Evolutionary conservation across 2,888 invertebrate species (phyloP).

Genomic region (Synanthedon formicaeformis): DNA sequence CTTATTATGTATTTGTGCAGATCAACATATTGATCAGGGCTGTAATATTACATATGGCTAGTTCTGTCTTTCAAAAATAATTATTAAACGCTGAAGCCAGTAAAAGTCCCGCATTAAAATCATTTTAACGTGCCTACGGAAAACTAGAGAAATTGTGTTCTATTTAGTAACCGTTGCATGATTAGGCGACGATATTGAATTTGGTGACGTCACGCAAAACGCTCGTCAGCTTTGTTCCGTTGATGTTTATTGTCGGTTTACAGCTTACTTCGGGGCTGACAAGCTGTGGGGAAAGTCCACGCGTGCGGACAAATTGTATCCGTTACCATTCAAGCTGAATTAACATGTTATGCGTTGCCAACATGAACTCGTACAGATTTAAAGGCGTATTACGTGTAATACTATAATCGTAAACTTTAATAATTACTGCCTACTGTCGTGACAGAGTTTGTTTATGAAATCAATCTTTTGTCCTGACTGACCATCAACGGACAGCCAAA

Average conservation of each 20-base stretch:
- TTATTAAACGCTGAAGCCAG: too few relatives aligned
- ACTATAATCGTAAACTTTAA: too few relatives aligned
- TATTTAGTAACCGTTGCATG: conserved; percentile 11
- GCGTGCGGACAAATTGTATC: conserved; percentile 16
- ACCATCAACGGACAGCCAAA: too few relatives aligned
- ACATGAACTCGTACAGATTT: conserved; percentile 3
- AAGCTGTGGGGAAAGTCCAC: conserved; percentile 16
- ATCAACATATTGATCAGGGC: too few relatives aligned
- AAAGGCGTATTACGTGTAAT: not conserved
- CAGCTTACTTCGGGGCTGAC: conserved; percentile 29
- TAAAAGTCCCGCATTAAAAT: too few relatives aligned
- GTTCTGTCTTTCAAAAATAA: too few relatives aligned
- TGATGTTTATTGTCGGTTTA: conserved; percentile 23
- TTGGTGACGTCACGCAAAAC: conserved; percentile 51
- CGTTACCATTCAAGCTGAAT: conserved; percentile 19
- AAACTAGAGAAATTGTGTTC: not conserved
- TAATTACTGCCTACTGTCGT: too few relatives aligned
- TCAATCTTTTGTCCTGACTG: too few relatives aligned
- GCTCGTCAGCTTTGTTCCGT: conserved; percentile 45
- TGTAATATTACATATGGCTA: too few relatives aligned
- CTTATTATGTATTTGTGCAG: too few relatives aligned
- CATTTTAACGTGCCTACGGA: too few relatives aligned
- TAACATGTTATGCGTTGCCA: conserved; percentile 19
- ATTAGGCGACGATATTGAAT: conserved; percentile 16
- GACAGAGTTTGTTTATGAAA: too few relatives aligned